These are phyloP conservation scores for Sarotherodon lohbergeri DNA, from an alignment of 2,113 vertebrate genomes.

Conservation along the genomic window DNA sequence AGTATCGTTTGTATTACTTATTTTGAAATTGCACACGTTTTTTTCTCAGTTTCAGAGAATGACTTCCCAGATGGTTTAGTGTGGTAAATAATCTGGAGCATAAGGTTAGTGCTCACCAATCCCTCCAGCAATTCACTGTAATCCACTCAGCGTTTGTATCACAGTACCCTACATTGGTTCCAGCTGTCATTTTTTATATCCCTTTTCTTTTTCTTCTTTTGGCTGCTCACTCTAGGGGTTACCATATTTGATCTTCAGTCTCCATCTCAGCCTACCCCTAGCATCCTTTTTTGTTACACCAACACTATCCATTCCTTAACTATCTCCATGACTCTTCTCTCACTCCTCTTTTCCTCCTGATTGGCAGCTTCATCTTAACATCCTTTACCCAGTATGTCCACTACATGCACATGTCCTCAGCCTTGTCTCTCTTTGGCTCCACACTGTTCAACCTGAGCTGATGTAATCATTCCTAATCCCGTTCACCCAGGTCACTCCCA, in stretches of 20 bases:
- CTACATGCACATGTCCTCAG: not conserved
- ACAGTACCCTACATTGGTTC: not conserved
- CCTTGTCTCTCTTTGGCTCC: not conserved
- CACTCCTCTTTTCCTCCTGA: not conserved
- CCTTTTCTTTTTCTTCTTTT: not conserved
- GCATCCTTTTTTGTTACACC: not conserved
- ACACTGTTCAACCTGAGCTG: not conserved
- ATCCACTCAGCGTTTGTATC: not conserved
- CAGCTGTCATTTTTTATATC: not conserved
- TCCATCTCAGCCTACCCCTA: not conserved
- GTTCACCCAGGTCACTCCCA: not conserved
- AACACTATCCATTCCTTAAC: not conserved
- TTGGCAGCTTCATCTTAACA: not conserved
- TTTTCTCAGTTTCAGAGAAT: not conserved
- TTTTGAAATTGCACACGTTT: not conserved
- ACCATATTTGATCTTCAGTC: not conserved
- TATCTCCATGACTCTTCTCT: not conserved
- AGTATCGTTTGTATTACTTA: not conserved
- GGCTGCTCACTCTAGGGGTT: not conserved
- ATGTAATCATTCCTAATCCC: not conserved
- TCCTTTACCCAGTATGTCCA: not conserved
- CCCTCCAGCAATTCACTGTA: not conserved
- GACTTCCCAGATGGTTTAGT: not conserved
- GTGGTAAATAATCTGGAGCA: not conserved
- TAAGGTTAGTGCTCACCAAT: not conserved